These are phyloP conservation scores for Lordiphosa clarofinis DNA, from an alignment of 1,140 invertebrate species.

Conservation along the genomic window DNA sequence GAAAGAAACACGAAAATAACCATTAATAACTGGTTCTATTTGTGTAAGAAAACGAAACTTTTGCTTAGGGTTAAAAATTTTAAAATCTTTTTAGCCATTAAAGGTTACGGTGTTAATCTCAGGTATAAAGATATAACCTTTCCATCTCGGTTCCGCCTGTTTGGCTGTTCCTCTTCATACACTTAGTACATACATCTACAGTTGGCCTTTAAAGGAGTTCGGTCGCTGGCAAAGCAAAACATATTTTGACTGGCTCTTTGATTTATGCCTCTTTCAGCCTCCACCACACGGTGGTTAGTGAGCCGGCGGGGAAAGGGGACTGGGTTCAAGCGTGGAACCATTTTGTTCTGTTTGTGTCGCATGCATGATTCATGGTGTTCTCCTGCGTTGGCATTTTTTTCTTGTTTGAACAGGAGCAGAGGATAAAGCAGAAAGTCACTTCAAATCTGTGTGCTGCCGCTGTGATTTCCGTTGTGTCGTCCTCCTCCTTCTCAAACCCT, in stretches of 20 bases:
- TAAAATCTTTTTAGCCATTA: no score
- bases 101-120: no score
- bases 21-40: no score
- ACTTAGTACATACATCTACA: conserved; percentile 21
- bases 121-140: no score
- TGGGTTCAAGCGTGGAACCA: conserved; percentile 11
- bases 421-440: conserved; percentile 47
- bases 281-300: not conserved
- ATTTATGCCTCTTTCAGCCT: conserved; percentile 56
- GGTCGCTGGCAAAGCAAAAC: conserved; percentile 47
- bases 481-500: not conserved
- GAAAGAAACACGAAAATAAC: no score
- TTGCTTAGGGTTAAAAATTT: no score
- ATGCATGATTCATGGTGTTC: conserved; percentile 67
- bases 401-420: conserved; percentile 15
- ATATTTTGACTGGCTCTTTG: conserved; percentile 71
- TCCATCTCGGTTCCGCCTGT: no score
- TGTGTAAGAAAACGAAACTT: no score
- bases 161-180: not conserved
- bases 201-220: conserved; percentile 27
- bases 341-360: conserved; percentile 65
- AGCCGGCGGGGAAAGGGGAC: not conserved
- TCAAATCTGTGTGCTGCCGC: conserved; percentile 56
- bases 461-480: conserved; percentile 56
- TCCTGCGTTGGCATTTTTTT: conserved; percentile 11